Evolutionary conservation across 2,888 invertebrate genomes (phyloP).

Genomic region (Eupithecia inturbata): DNA sequence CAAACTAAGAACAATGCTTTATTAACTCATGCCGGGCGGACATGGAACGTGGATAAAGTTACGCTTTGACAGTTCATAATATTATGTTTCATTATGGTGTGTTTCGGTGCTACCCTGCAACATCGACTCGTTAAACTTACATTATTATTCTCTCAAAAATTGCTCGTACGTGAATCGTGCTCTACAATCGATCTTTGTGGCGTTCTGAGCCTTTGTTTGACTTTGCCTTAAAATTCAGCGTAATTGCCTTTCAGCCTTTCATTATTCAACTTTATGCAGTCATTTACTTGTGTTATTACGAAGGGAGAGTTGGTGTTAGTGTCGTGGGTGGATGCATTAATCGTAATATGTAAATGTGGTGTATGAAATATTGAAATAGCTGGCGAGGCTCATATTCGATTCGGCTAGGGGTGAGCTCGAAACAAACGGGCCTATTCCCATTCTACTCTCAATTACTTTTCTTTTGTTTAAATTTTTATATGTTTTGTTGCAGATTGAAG

Average conservation of each 20-base stretch:
- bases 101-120: slow-evolving; percentile 60
- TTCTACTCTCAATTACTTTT: slow-evolving; percentile 1
- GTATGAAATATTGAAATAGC: slow-evolving; percentile 81
- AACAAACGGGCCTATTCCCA: slow-evolving; percentile 23
- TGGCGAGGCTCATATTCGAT: slow-evolving; percentile 66
- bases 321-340: slow-evolving; percentile 83
- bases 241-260: slow-evolving; percentile 84
- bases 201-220: slow-evolving; percentile 80
- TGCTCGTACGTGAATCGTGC: slow-evolving; percentile 81
- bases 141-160: slow-evolving; percentile 81
- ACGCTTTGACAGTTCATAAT: slow-evolving; percentile 69
- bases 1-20: slow-evolving; percentile 61
- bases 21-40: slow-evolving; percentile 51
- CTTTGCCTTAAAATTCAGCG: slow-evolving; percentile 82
- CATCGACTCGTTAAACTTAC: slow-evolving; percentile 80
- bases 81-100: slow-evolving; percentile 72
- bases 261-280: slow-evolving; percentile 84
- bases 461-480: slow-evolving; percentile 22
- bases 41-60: slow-evolving; percentile 56
- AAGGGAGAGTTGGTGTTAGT: slow-evolving; percentile 78
- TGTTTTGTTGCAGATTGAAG: slow-evolving; percentile 93
- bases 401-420: slow-evolving; percentile 38
- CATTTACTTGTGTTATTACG: slow-evolving; percentile 83
- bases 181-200: slow-evolving; percentile 78
- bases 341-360: slow-evolving; percentile 81